Evolutionary conservation across 2,113 vertebrate species (phyloP), one percentile per base, ranked within the genome.

Genomic region (Deroptyus accipitrinus): DNA sequence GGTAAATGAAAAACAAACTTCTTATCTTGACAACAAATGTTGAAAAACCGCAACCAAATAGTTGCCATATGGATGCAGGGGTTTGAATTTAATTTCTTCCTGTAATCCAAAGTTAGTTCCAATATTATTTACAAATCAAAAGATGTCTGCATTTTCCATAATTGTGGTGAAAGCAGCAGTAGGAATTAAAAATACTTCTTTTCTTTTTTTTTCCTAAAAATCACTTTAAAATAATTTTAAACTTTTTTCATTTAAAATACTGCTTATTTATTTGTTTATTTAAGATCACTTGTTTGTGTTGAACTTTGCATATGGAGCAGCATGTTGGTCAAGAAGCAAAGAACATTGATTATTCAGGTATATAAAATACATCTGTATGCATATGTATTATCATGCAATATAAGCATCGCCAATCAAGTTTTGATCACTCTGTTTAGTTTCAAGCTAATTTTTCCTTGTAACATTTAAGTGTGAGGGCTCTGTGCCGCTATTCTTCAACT

Each of bases 191-290:
- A 84, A 12, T 4, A 25, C 20, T 35, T 59, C 9, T 48, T 57
- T 37, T 35, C 20, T 33, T 2, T 19, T 52, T 70, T 66, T 41
- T 17, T 62, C 7, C 19, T 20, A 37, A 73, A 68, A 82, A 64
- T 33, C 0, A 28, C 3, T 46, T 6, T 0, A 31, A 78, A 75
- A 44, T 22, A 2, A 3, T 75, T 59, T 25, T 51, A 1, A 81
- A 73, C n/a, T 35, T 2, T 16, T 51, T 64, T 72, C 0, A 33
- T 83, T 68, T 66, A 61, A 15, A 9, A 20, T 89, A 28, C 10
- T 25, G 19, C 5, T 42, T 89, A 17, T 9, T 75, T 57, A 59
- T n/a, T 54, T 27, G 7, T 55, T 55, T 73, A 3, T 61, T 30
- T 30, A 41, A 82, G 22, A 61, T 28, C 6, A 28, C 3, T 30